A percentile compares a stretch with the other conserved stretches of the same genome.
phyloP scores from a whole-genome alignment of 2,888 invertebrate genomes.

The Tridacna crocea region DNA sequence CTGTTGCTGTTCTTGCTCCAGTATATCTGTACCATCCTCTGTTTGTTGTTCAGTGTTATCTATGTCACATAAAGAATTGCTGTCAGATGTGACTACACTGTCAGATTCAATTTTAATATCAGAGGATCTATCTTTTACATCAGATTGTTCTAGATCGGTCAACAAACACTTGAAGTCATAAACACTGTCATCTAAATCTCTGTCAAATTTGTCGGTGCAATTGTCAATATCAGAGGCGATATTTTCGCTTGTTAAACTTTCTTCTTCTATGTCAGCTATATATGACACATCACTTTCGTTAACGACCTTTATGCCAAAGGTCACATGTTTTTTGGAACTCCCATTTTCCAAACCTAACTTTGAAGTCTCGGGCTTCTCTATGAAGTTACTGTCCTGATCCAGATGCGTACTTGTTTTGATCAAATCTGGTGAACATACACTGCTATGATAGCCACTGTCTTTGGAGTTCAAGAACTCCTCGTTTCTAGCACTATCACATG shows the following conservation, averaged over 20 bases:
- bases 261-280: slow-evolving; percentile 3
- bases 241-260: not conserved
- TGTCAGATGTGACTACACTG: slow-evolving; percentile 11
- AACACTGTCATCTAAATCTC: not conserved
- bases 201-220: not conserved
- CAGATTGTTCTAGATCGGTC: not conserved
- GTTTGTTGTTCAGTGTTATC: not conserved
- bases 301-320: not conserved
- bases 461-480: slow-evolving; percentile 25
- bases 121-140: not conserved
- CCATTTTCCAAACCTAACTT: not conserved
- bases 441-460: slow-evolving; percentile 49
- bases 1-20: not conserved
- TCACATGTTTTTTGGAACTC: not conserved
- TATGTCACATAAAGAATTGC: slow-evolving; percentile 5
- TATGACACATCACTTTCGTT: not conserved
- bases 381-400: no score
- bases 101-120: not conserved
- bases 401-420: not conserved
- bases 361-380: not conserved
- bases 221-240: not conserved
- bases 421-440: slow-evolving; percentile 31
- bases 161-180: slow-evolving; percentile 4
- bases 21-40: not conserved
- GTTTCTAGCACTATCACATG: not conserved